Conservation (phyloP, 1,140 invertebrate species). For the Drosophila yakuba region DNA sequence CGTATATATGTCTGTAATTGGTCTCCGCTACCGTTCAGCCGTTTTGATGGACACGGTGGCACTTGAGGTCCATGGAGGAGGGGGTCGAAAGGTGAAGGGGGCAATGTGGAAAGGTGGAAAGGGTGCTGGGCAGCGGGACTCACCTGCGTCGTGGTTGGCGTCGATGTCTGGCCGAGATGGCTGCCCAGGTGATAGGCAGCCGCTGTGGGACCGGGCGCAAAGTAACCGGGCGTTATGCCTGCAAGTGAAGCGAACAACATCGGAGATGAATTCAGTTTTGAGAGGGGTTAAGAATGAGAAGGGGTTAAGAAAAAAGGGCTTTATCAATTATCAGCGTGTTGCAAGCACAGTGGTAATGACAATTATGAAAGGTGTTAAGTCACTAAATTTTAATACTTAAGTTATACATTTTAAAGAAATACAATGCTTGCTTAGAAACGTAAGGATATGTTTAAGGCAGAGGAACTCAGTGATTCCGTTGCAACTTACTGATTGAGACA, state of each 20-base stretch:
- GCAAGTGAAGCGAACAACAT: slow-evolving; percentile 55
- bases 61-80: slow-evolving; percentile 23
- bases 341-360: slow-evolving; percentile 10
- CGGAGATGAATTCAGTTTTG: slow-evolving; percentile 22
- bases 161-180: slow-evolving; percentile 83
- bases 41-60: slow-evolving; percentile 35
- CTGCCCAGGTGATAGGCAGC: slow-evolving; percentile 85
- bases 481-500: too few species aligned
- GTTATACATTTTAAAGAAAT: too few species aligned
- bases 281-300: slow-evolving; percentile 4
- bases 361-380: not conserved
- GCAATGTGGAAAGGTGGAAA: not conserved
- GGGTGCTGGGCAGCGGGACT: slow-evolving; percentile 44
- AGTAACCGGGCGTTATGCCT: slow-evolving; percentile 84
- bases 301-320: slow-evolving; percentile 49
- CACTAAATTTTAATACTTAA: too few species aligned
- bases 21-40: slow-evolving; percentile 69
- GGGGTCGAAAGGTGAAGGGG: not conserved
- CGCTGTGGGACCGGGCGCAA: slow-evolving; percentile 83
- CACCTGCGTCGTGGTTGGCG: slow-evolving; percentile 84
- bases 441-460: too few species aligned
- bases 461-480: too few species aligned
- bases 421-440: too few species aligned
- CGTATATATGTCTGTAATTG: slow-evolving; percentile 55
- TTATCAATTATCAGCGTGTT: slow-evolving; percentile 52